These are phyloP conservation scores for Apeira syringaria DNA, from an alignment of 2,888 invertebrate species.

Conservation along the genomic window DNA sequence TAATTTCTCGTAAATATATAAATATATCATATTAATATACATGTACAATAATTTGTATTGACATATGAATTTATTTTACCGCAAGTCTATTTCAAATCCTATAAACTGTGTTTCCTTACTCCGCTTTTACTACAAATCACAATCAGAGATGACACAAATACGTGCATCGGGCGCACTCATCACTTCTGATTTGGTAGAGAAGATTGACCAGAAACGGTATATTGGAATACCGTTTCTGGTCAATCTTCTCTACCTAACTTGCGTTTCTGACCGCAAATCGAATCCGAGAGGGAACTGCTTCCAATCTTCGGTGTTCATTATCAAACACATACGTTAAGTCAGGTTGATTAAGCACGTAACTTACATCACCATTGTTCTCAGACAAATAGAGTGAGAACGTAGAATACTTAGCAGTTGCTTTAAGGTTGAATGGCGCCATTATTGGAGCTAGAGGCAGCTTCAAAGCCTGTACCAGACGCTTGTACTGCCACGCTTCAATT, in stretches of 20 bases:
- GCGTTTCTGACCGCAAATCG: constrained; percentile 25
- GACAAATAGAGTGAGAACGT: constrained; percentile 50
- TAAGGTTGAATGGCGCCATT: constrained; percentile 46
- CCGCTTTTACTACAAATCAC: neutral
- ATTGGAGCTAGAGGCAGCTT: constrained; percentile 19
- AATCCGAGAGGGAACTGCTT: constrained; percentile 24
- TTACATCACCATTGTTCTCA: constrained; percentile 53
- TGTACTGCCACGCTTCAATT: constrained; percentile 3
- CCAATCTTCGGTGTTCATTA: constrained; percentile 16
- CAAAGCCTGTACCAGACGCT: neutral
- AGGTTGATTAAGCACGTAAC: constrained; percentile 41
- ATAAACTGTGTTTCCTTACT: too few relatives aligned
- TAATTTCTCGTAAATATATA: too few relatives aligned
- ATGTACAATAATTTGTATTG: too few relatives aligned
- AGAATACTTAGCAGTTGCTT: constrained; percentile 17
- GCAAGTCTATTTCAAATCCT: too few relatives aligned
- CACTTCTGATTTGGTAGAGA: constrained; percentile 13
- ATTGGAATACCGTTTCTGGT: too few relatives aligned
- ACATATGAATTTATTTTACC: too few relatives aligned
- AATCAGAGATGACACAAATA: constrained; percentile 7
- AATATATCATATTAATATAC: too few relatives aligned
- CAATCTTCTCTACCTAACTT: constrained; percentile 16
- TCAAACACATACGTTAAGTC: constrained; percentile 13
- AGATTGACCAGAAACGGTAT: constrained; percentile 28
- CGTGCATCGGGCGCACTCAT: neutral